Base-by-base conservation (phyloP, 2,888 invertebrate species). In the Liposcelis brunnea region DNA sequence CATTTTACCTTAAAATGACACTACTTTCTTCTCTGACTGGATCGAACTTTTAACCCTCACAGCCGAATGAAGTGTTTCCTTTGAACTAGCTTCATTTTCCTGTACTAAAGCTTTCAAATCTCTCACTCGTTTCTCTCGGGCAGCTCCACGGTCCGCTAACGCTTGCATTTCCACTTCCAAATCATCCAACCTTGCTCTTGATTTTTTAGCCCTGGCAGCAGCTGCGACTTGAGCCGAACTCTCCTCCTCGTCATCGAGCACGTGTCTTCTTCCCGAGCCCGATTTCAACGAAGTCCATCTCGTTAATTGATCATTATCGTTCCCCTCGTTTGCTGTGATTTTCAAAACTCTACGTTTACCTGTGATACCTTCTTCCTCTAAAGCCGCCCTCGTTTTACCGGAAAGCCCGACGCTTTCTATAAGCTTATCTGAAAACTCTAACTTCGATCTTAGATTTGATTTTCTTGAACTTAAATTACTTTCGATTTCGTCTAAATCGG, bases 151-250 rank as follows among this genome's bases (percentile, higher is more conserved):
- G 55, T 80, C 79, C 14, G 67, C 74, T 48, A 81, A 62, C 52
- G 76, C 77, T 35, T 75, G 71, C 77, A 82, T 80, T 61, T 84
- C 83, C 43, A 74, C 74, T 56, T 83, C 81, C 36, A 84, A 64
- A 55, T 82, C 81, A 32, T 69, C 70, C 14, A 83, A 64, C 42
- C 82, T 71, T 8, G 78, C 78, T 50, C 77, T 70, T 2, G 76
- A 69, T 21, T 70, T 72, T 53, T 71, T 73, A 1, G 80, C 81
- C 42, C 83, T 62, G 38, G 69, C 66, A 15, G 70, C 69, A 0
- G 82, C 80, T 0, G 73, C 73, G 49, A 67, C 66, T 1, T 66
- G 65, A 6, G 44, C 49, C 2, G 47, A 49, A 1, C 51, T 52
- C 2, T 56, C 53, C 10, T 57, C 55, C 38, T 69, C 70, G 7